These are phyloP conservation scores for Agrotis segetum DNA, from an alignment of 2,888 invertebrate species.

Conservation along the genomic window DNA sequence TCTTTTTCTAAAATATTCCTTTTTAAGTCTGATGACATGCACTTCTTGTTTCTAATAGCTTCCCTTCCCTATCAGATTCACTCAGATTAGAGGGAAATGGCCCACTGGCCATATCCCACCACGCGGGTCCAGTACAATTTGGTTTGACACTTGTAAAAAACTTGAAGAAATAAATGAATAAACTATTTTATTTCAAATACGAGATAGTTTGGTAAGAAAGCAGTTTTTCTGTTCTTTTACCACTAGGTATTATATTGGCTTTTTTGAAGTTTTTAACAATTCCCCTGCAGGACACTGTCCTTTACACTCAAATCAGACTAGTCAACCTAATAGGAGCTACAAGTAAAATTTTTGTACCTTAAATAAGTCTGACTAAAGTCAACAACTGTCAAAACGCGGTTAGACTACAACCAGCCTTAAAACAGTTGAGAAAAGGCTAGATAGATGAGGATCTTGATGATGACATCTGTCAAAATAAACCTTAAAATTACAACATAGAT, in stretches of 20 bases:
- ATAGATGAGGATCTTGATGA: too few relatives aligned
- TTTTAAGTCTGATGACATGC: too few relatives aligned
- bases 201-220: too few relatives aligned
- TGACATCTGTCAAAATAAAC: constrained; percentile 11
- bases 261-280: background rate
- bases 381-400: background rate
- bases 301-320: background rate
- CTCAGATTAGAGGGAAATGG: too few relatives aligned
- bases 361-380: background rate
- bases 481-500: constrained; percentile 2
- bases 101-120: background rate
- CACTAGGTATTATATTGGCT: background rate
- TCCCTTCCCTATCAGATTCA: too few relatives aligned
- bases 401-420: too few relatives aligned
- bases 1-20: too few relatives aligned
- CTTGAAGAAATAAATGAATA: background rate
- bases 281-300: background rate
- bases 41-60: background rate
- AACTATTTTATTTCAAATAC: too few relatives aligned
- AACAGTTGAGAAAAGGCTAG: too few relatives aligned
- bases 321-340: background rate
- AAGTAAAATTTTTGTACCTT: background rate
- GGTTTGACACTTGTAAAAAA: background rate
- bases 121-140: background rate
- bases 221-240: background rate